Percentiles rank a stretch among this genome's conserved stretches.
Conservation (phyloP, 2,888 invertebrate species). For the Trisateles emortualis region DNA sequence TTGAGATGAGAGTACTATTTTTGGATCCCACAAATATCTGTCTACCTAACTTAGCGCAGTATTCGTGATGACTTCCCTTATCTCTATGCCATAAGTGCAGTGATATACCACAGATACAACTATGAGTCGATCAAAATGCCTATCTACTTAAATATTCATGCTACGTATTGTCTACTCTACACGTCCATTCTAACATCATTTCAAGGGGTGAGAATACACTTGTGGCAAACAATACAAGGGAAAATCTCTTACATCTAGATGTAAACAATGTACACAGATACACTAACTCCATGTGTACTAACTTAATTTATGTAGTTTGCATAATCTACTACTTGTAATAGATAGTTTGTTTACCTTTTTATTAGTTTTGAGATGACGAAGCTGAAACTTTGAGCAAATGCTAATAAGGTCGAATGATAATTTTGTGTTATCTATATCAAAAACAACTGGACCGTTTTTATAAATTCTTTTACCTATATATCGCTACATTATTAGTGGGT, state of each 20-base stretch:
- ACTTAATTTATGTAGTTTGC: neutral
- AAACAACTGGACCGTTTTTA: no score
- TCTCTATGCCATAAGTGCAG: no score
- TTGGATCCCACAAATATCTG: no score
- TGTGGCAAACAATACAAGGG: conserved; percentile 31
- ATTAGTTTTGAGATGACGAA: neutral
- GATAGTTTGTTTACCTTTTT: neutral
- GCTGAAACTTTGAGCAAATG: neutral
- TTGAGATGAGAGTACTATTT: no score
- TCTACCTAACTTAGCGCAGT: no score
- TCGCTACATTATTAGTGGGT: no score
- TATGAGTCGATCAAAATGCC: neutral
- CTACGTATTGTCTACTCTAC: conserved; percentile 21
- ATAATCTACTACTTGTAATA: neutral
- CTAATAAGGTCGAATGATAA: neutral
- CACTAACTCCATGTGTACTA: conserved; percentile 17
- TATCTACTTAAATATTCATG: conserved; percentile 19
- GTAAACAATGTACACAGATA: conserved; percentile 44
- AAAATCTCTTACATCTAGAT: conserved; percentile 42
- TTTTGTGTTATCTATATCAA: neutral
- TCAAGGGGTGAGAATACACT: conserved; percentile 45
- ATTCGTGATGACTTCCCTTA: no score
- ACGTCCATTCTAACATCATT: conserved; percentile 31
- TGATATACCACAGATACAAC: neutral
- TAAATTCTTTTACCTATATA: no score